A percentile compares a stretch with the other conserved stretches of the same genome.
Evolutionary conservation across 2,113 vertebrate genomes (phyloP).

Genomic region (Raja brachyura): DNA sequence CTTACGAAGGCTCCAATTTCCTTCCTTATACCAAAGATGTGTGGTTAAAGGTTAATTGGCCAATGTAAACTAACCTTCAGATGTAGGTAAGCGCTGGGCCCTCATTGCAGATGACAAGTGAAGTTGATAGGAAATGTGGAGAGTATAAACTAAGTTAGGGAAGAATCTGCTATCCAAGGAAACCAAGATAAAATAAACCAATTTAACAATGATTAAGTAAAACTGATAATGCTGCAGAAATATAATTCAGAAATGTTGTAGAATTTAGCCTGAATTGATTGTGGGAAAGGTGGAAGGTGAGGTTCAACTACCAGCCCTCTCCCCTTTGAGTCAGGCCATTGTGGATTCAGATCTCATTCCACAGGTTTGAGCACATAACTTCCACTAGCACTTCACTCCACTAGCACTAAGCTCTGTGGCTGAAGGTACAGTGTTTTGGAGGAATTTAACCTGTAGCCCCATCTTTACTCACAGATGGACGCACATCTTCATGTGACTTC

Average conservation of each 20-base stretch:
- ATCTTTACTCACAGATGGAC: background rate
- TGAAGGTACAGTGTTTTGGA: background rate
- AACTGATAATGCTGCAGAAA: background rate
- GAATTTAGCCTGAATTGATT: background rate
- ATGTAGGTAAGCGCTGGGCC: no score
- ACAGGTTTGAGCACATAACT: background rate
- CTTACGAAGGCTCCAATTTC: no score
- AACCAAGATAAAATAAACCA: background rate
- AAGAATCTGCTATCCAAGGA: background rate
- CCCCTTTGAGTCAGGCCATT: background rate
- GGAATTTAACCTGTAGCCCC: background rate
- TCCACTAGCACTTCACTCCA: background rate
- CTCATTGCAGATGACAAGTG: no score
- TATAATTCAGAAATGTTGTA: background rate
- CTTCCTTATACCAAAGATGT: no score
- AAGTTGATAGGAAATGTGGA: no score
- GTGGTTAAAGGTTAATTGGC: no score
- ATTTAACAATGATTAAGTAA: background rate
- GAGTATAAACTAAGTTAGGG: no score
- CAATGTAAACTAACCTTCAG: no score
- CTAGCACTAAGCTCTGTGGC: background rate
- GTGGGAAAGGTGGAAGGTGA: background rate
- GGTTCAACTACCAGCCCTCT: background rate
- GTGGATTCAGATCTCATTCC: background rate
- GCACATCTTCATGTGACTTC: background rate